Evolutionary conservation across 2,797 vertebrate species (phyloP).

Genomic region (Spondyliosoma cantharus): DNA sequence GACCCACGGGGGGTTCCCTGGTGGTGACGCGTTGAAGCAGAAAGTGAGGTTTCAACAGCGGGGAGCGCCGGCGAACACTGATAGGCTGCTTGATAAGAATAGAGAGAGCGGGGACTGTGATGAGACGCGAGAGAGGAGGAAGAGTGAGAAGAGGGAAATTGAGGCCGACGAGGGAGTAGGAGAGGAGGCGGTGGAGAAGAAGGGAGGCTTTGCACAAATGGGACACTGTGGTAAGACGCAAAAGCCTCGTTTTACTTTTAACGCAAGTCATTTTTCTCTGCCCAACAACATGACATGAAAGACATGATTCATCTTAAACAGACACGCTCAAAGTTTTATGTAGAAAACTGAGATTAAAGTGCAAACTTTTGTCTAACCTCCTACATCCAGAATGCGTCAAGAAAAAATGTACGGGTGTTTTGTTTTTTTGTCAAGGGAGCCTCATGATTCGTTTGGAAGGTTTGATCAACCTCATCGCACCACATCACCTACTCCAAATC

Average conservation of each 20-base stretch:
- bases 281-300: background rate
- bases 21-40: constrained; percentile 67
- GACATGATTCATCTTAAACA: background rate
- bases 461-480: too few species aligned
- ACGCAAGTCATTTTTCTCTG: background rate
- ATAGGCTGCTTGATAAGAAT: constrained; percentile 76
- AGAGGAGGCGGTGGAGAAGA: constrained; percentile 63
- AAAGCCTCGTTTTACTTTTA: constrained; percentile 4
- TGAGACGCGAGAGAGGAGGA: constrained; percentile 61
- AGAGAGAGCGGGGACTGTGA: constrained; percentile 66
- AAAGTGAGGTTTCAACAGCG: constrained; percentile 76
- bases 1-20: constrained; percentile 30
- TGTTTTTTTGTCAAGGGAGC: too few species aligned
- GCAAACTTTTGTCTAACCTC: background rate
- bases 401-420: too few species aligned
- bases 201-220: constrained; percentile 51
- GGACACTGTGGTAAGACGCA: constrained; percentile 70
- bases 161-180: constrained; percentile 82
- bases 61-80: constrained; percentile 63
- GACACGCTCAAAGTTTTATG: background rate
- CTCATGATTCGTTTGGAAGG: too few species aligned
- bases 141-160: constrained; percentile 71
- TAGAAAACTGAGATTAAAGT: background rate
- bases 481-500: too few species aligned
- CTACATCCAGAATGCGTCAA: background rate